phyloP scores from a whole-genome alignment of 2,888 invertebrate species.

The Leistus spinibarbis region DNA sequence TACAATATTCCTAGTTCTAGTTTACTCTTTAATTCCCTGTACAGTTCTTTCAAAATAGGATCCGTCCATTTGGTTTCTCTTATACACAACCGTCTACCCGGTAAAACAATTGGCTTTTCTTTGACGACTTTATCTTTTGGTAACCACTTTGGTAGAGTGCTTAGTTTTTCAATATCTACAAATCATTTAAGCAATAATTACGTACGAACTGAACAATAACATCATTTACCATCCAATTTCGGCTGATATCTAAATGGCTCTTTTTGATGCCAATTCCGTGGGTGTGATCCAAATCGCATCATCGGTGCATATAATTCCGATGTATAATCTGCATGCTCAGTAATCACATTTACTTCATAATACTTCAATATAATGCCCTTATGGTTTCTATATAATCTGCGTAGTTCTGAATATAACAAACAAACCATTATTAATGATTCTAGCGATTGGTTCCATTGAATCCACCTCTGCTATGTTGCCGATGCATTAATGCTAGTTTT shows the following conservation, averaged over 20 bases:
- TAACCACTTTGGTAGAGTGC: constrained; percentile 62
- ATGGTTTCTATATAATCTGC: constrained; percentile 59
- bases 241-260: constrained; percentile 39
- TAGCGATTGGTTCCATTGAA: background rate
- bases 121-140: constrained; percentile 56
- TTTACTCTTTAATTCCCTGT: constrained; percentile 65
- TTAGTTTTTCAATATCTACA: constrained; percentile 60
- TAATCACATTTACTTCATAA: constrained; percentile 57
- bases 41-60: constrained; percentile 64
- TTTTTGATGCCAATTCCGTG: constrained; percentile 65
- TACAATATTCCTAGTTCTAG: background rate
- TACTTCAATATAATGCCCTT: constrained; percentile 54
- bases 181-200: constrained; percentile 47
- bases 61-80: constrained; percentile 71
- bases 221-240: background rate
- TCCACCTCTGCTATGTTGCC: constrained; percentile 60
- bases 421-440: background rate
- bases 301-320: constrained; percentile 70
- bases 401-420: constrained; percentile 53
- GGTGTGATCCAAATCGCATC: constrained; percentile 69
- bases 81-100: constrained; percentile 61
- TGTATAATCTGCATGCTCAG: constrained; percentile 62
- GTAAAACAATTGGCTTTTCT: constrained; percentile 56
- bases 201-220: background rate
- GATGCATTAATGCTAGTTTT: constrained; percentile 64